Percentiles rank a stretch among this genome's conserved stretches.
Conservation (phyloP, 2,113 vertebrate species). For the Vicugna pacos region DNA sequence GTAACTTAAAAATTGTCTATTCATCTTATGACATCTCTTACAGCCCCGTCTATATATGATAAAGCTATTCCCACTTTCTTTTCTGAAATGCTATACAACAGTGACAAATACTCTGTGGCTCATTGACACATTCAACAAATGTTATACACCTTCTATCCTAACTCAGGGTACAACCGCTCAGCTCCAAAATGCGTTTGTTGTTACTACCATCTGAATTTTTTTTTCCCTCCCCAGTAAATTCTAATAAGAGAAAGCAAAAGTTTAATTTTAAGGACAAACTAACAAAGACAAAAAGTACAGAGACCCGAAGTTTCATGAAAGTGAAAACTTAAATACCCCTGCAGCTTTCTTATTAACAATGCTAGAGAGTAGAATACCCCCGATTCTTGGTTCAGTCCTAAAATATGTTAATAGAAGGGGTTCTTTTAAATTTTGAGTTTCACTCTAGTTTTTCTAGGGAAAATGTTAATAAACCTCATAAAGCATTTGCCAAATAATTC, state of each 20-base stretch:
- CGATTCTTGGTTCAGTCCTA: neutral
- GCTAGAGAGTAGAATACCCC: neutral
- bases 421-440: conserved; percentile 31
- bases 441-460: neutral
- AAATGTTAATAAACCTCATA: neutral
- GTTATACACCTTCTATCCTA: neutral
- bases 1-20: neutral
- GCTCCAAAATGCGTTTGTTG: conserved; percentile 19
- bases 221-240: neutral
- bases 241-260: neutral
- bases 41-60: neutral
- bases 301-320: neutral
- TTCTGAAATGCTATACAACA: neutral
- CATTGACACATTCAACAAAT: neutral
- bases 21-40: neutral
- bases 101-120: neutral
- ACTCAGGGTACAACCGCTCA: conserved; percentile 13
- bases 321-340: neutral
- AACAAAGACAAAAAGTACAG: neutral
- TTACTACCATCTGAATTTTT: neutral
- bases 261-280: conserved; percentile 51
- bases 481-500: conserved; percentile 28
- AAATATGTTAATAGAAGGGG: neutral
- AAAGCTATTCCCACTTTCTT: neutral
- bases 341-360: neutral